Conservation (phyloP, 2,797 vertebrate species). For the Nothura maculosa region DNA sequence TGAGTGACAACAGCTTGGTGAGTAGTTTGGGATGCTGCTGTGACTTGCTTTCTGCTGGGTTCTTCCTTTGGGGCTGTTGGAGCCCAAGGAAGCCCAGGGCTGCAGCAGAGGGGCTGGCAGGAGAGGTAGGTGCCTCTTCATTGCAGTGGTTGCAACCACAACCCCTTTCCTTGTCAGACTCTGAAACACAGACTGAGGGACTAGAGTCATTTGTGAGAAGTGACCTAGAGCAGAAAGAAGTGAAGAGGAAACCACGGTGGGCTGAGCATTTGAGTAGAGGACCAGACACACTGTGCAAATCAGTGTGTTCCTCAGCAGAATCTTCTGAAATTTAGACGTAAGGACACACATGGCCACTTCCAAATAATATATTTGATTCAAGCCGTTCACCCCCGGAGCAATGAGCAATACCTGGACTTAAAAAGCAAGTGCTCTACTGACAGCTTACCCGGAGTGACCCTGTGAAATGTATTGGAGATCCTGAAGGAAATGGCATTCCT, state of each 20-base stretch:
- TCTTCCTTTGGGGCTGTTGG: not conserved
- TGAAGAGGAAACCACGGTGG: not conserved
- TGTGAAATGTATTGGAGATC: not conserved
- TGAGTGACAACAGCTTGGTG: not conserved
- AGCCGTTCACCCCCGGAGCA: not conserved
- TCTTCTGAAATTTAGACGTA: not conserved
- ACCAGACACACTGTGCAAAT: not conserved
- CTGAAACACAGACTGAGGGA: no score
- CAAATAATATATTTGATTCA: not conserved
- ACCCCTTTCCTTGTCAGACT: not conserved
- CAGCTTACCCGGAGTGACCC: not conserved
- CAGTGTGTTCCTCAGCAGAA: not conserved
- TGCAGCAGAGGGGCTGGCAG: not conserved
- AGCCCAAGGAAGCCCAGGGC: not conserved
- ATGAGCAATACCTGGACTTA: not conserved
- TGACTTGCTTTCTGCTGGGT: not conserved
- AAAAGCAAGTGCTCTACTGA: not conserved
- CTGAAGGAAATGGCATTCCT: not conserved
- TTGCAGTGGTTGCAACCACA: not conserved
- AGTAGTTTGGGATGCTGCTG: not conserved
- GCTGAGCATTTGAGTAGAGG: not conserved
- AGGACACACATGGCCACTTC: not conserved
- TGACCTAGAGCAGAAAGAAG: not conserved
- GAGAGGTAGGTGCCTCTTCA: not conserved
- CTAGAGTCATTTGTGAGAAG: not conserved